Conservation (phyloP, 2,113 vertebrate genomes). For the Glaucomys volans region DNA sequence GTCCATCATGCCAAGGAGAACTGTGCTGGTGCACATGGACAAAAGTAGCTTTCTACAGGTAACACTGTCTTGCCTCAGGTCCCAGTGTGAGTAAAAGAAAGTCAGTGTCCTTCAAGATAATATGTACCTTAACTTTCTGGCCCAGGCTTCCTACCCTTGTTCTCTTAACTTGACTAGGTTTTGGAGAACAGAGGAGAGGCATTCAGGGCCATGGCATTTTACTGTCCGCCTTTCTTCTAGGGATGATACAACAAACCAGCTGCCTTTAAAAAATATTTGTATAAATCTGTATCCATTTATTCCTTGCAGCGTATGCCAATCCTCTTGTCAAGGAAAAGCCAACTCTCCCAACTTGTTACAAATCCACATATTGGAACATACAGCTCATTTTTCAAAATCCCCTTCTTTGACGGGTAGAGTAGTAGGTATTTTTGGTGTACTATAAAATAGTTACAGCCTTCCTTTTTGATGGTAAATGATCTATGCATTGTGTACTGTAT, state of each 20-base stretch:
- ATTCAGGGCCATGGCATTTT: too few species aligned
- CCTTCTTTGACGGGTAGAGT: neutral
- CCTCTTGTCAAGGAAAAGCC: constrained; percentile 26
- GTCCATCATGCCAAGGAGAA: too few species aligned
- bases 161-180: too few species aligned
- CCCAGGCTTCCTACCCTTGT: too few species aligned
- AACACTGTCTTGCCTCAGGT: too few species aligned
- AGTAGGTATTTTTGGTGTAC: neutral
- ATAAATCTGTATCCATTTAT: constrained; percentile 10
- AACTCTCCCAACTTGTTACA: neutral
- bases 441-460: neutral
- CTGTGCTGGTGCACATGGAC: too few species aligned
- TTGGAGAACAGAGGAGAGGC: too few species aligned
- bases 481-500: neutral
- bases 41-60: too few species aligned
- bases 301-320: constrained; percentile 18
- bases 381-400: neutral
- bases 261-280: constrained; percentile 68
- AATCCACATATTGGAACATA: neutral
- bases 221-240: too few species aligned
- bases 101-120: too few species aligned
- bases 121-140: too few species aligned
- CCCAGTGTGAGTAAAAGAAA: too few species aligned
- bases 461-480: neutral
- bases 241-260: neutral